phyloP scores from a whole-genome alignment of 2,888 invertebrate genomes.

The Euclidia mi region DNA sequence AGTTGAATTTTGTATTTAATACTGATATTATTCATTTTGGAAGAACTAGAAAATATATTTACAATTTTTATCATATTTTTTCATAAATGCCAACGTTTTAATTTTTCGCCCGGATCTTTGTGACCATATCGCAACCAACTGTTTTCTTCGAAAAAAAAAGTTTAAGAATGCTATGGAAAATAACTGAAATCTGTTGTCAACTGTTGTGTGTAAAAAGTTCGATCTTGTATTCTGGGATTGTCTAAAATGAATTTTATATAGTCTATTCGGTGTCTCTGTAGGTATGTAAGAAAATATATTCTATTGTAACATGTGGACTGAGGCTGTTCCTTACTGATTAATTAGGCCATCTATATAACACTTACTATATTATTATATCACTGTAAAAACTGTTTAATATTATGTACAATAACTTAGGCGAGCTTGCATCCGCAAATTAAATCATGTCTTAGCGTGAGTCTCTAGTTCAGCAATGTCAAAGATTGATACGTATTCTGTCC shows the following conservation, averaged over 20 bases:
- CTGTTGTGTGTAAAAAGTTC: constrained; percentile 88
- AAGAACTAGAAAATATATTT: constrained; percentile 90
- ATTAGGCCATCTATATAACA: constrained; percentile 28
- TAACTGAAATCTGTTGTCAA: constrained; percentile 69
- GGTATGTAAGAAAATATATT: constrained; percentile 87
- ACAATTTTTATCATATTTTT: constrained; percentile 72
- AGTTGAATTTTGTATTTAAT: constrained; percentile 90
- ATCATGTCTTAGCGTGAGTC: background rate
- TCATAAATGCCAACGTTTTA: constrained; percentile 82
- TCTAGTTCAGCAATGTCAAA: background rate
- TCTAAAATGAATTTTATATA: constrained; percentile 87
- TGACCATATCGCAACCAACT: constrained; percentile 88
- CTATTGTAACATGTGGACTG: constrained; percentile 84
- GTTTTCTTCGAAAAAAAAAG: constrained; percentile 64
- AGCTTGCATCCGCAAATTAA: background rate
- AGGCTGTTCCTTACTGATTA: constrained; percentile 58
- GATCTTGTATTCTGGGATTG: constrained; percentile 90
- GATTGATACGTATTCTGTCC: background rate
- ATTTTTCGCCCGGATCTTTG: constrained; percentile 85
- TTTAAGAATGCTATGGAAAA: constrained; percentile 62
- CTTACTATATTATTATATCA: constrained; percentile 32
- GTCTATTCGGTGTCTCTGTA: constrained; percentile 83
- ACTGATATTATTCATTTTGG: constrained; percentile 88
- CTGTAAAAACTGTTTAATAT: constrained; percentile 15
- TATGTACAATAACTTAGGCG: constrained; percentile 17